phyloP scores from a whole-genome alignment of 2,113 vertebrate species.

The Hippocampus barbouri region DNA sequence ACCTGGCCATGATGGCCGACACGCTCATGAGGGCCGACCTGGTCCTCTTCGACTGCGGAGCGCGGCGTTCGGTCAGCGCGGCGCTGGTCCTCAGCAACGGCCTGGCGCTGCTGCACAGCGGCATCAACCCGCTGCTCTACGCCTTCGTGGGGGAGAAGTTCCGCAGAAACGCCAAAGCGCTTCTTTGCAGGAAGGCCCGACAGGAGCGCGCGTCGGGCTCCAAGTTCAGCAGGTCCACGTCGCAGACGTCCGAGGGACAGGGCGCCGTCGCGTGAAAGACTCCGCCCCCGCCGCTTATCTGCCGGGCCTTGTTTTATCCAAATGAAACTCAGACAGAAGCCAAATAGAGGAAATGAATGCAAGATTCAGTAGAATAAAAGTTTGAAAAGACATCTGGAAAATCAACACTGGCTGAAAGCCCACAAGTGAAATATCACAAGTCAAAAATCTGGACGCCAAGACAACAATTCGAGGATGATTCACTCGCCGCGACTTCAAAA shows the following conservation, averaged over 20 bases:
- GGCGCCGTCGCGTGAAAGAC: conserved; percentile 38
- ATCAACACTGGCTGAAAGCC: too few species aligned
- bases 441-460: too few species aligned
- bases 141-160: conserved; percentile 76
- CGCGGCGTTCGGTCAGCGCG: conserved; percentile 20
- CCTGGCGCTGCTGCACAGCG: conserved; percentile 71
- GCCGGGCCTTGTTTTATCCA: too few species aligned
- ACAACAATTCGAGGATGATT: too few species aligned
- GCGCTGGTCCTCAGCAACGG: conserved; percentile 46
- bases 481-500: too few species aligned
- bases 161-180: conserved; percentile 52
- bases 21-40: conserved; percentile 48
- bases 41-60: conserved; percentile 31
- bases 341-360: too few species aligned
- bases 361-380: too few species aligned
- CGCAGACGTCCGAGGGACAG: conserved; percentile 56
- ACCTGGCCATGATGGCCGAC: conserved; percentile 60
- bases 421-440: too few species aligned
- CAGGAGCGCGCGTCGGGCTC: conserved; percentile 33
- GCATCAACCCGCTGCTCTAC: conserved; percentile 74
- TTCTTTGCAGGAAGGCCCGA: conserved; percentile 45
- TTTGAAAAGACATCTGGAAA: too few species aligned
- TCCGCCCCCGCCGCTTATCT: background rate
- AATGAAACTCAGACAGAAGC: too few species aligned
- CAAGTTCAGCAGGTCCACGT: conserved; percentile 63